Evolutionary conservation across 2,888 invertebrate species (phyloP).

Genomic region (Caenorhabditis sinica): DNA sequence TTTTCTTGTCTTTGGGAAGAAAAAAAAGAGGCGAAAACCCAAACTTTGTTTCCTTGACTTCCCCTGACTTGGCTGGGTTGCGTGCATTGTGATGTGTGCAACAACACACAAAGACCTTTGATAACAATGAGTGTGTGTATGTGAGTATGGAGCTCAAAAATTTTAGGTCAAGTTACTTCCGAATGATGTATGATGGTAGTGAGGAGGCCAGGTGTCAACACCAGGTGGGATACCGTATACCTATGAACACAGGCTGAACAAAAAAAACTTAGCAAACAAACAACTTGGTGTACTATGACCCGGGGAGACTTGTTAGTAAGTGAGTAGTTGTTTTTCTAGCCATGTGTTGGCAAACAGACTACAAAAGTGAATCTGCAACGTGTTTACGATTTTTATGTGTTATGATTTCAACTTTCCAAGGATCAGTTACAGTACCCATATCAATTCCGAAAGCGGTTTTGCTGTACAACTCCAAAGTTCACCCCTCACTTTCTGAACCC

Average conservation of each 20-base stretch:
- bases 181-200: conserved; percentile 45
- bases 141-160: conserved; percentile 29
- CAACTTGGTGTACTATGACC: conserved; percentile 49
- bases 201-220: conserved; percentile 17
- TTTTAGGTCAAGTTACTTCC: conserved; percentile 31
- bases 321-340: conserved; percentile 37
- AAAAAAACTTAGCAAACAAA: conserved; percentile 41
- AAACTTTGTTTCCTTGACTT: conserved; percentile 55
- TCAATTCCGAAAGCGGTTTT: neutral
- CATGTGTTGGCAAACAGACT: neutral
- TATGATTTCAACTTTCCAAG: neutral
- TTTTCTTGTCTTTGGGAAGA: neutral
- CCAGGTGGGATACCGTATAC: conserved; percentile 27
- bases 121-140: conserved; percentile 16
- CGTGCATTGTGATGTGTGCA: conserved; percentile 40
- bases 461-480: neutral
- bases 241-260: neutral
- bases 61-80: conserved; percentile 9
- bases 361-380: conserved; percentile 1
- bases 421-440: conserved; percentile 18
- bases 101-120: conserved; percentile 47
- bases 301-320: conserved; percentile 19
- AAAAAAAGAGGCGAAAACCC: conserved; percentile 6
- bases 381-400: neutral
- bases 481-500: conserved; percentile 27